These are phyloP conservation scores for Dryomyza anilis DNA, from an alignment of 2,888 invertebrate genomes.

Conservation along the genomic window DNA sequence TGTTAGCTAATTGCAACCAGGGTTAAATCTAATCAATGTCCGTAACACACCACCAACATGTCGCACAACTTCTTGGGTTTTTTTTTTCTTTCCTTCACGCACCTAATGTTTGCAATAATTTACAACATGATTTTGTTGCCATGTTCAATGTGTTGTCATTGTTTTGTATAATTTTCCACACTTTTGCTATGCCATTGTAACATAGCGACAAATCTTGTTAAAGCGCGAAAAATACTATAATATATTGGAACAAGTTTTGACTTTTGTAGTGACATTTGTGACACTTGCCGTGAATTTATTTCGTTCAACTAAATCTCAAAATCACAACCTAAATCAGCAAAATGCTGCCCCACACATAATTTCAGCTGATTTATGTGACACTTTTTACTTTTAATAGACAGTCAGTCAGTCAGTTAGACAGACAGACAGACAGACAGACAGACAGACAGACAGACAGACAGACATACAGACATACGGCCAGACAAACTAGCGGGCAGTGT, in stretches of 20 bases:
- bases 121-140: too few relatives aligned
- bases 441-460: not conserved
- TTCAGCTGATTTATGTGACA: slow-evolving; percentile 14
- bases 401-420: not conserved
- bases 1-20: too few relatives aligned
- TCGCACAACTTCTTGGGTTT: not conserved
- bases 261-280: not conserved
- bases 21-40: slow-evolving; percentile 7
- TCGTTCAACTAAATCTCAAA: not conserved
- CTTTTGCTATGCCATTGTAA: too few relatives aligned
- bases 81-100: too few relatives aligned
- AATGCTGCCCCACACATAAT: not conserved
- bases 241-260: not conserved
- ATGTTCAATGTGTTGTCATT: too few relatives aligned
- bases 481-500: not conserved
- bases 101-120: too few relatives aligned
- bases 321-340: not conserved
- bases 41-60: not conserved
- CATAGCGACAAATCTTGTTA: not conserved
- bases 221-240: not conserved
- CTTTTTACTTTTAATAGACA: not conserved
- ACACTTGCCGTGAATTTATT: slow-evolving; percentile 1
- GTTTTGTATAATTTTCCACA: not conserved
- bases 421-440: not conserved
- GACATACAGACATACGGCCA: not conserved